These are phyloP conservation scores for Lathronympha strigana DNA, from an alignment of 2,888 invertebrate species.

Conservation along the genomic window DNA sequence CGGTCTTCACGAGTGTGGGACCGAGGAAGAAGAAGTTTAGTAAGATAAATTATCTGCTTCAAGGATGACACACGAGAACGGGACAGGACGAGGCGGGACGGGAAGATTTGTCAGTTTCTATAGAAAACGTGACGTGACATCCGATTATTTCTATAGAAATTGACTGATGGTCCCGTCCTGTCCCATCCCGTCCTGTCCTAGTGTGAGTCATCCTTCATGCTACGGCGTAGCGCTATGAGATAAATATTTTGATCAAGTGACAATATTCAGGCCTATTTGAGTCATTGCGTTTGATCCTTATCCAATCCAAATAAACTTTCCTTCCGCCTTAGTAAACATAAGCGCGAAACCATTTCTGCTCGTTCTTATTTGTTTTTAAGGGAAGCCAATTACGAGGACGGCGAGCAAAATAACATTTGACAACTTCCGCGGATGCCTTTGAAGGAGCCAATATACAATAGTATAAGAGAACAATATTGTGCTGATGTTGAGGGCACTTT, in stretches of 20 bases:
- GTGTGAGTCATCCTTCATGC: no score
- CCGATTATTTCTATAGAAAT: no score
- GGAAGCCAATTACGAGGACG: constrained; percentile 57
- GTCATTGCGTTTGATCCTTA: no score
- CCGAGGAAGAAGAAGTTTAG: no score
- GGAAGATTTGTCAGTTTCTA: no score
- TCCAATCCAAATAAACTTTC: constrained; percentile 13
- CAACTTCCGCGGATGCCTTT: constrained; percentile 55
- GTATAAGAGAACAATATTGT: constrained; percentile 53
- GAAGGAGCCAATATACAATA: constrained; percentile 54
- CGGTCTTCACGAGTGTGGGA: no score
- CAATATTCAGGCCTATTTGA: background rate
- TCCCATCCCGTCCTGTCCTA: no score
- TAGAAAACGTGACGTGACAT: no score
- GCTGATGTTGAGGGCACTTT: constrained; percentile 32
- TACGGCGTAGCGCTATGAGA: background rate
- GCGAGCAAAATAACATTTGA: constrained; percentile 58
- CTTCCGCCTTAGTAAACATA: constrained; percentile 35
- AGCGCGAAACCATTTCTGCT: constrained; percentile 54
- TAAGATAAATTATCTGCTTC: no score
- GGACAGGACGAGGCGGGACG: no score
- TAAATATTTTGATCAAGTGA: background rate
- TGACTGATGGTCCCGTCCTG: no score
- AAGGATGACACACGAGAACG: no score
- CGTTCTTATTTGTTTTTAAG: constrained; percentile 58